Evolutionary conservation across 2,113 vertebrate genomes (phyloP).

Genomic region (Lampris incognitus): DNA sequence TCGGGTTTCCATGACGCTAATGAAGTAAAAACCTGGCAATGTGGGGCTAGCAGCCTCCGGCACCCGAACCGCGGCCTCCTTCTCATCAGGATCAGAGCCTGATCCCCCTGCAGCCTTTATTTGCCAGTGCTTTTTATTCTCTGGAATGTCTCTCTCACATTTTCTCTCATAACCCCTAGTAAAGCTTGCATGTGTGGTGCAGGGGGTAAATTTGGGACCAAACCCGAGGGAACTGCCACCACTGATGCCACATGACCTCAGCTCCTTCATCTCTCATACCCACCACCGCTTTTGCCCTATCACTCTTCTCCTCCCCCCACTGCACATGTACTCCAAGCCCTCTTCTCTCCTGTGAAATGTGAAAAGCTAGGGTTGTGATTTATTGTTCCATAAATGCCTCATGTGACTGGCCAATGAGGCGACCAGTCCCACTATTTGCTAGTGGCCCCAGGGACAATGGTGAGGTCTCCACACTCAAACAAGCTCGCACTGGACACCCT

Average conservation of each 20-base stretch:
- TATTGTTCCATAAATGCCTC: slow-evolving; percentile 81
- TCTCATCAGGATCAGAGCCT: slow-evolving; percentile 76
- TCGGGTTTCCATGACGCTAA: slow-evolving; percentile 83
- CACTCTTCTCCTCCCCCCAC: slow-evolving; percentile 37
- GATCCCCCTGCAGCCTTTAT: slow-evolving; percentile 77
- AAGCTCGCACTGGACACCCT: slow-evolving; percentile 40
- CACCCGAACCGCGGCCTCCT: slow-evolving; percentile 75
- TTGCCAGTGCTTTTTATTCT: slow-evolving; percentile 75
- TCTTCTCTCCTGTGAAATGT: slow-evolving; percentile 55
- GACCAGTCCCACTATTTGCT: slow-evolving; percentile 71
- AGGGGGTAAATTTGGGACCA: slow-evolving; percentile 75
- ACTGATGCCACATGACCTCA: slow-evolving; percentile 49
- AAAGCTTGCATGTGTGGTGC: slow-evolving; percentile 70
- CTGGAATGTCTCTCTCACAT: slow-evolving; percentile 74
- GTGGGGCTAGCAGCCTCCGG: slow-evolving; percentile 68
- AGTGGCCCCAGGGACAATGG: slow-evolving; percentile 73
- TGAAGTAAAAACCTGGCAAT: slow-evolving; percentile 80
- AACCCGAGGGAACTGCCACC: slow-evolving; percentile 63
- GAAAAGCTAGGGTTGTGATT: slow-evolving; percentile 75
- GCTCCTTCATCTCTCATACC: slow-evolving; percentile 27
- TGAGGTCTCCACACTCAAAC: slow-evolving; percentile 64
- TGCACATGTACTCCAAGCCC: slow-evolving; percentile 27
- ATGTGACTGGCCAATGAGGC: slow-evolving; percentile 64
- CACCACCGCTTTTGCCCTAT: slow-evolving; percentile 52
- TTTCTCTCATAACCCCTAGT: slow-evolving; percentile 69